Evolutionary conservation across 2,797 vertebrate genomes (phyloP).

Genomic region (Pipistrellus pygmaeus): DNA sequence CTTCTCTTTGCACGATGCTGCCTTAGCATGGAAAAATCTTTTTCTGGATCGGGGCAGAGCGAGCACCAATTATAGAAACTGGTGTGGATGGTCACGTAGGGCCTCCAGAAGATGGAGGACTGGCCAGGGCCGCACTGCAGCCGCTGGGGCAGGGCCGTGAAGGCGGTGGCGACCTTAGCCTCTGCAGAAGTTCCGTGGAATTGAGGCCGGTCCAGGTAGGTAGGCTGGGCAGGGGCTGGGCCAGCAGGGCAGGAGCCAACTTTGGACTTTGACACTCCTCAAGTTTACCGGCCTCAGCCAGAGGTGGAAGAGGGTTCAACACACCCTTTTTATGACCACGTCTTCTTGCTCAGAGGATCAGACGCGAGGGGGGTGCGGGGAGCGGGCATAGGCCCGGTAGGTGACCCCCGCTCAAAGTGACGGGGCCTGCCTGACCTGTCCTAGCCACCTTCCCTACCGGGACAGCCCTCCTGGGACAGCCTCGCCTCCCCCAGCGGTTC

Average conservation of each 20-base stretch:
- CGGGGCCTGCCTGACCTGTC: not conserved
- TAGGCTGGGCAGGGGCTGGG: conserved; percentile 40
- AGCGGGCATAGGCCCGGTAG: not conserved
- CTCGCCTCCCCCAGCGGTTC: not conserved
- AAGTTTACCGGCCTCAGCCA: conserved; percentile 55
- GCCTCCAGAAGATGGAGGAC: conserved; percentile 29
- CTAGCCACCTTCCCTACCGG: not conserved
- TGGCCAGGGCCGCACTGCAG: not conserved
- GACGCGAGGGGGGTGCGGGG: not conserved
- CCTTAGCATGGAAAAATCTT: not conserved
- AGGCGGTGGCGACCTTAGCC: conserved; percentile 51
- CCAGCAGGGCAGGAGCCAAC: conserved; percentile 47
- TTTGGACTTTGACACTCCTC: conserved; percentile 79
- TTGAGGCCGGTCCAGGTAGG: conserved; percentile 32
- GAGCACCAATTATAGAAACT: not conserved
- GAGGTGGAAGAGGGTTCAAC: conserved; percentile 34
- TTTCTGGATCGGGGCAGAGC: not conserved
- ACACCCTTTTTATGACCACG: not conserved
- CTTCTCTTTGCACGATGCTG: not conserved
- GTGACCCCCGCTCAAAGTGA: not conserved
- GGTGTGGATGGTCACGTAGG: not conserved
- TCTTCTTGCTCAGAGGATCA: not conserved
- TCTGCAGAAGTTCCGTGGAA: not conserved
- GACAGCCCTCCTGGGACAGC: not conserved
- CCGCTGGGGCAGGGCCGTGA: not conserved